Evolutionary conservation across 2,797 vertebrate species (phyloP).

Genomic region (Alectoris magna): DNA sequence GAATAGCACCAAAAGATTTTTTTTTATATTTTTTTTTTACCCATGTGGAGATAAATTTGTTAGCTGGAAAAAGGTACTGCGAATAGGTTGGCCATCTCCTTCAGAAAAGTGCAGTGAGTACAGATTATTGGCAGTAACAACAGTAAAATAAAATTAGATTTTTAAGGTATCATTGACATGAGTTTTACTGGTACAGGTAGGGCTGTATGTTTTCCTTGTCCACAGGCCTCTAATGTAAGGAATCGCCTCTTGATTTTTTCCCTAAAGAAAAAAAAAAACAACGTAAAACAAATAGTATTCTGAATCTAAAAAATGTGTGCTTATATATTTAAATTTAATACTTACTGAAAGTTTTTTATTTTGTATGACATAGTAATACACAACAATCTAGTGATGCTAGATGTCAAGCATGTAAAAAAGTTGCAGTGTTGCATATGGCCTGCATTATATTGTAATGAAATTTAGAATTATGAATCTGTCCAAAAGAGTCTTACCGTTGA

Average conservation of each 20-base stretch:
- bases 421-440: not conserved
- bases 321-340: not conserved
- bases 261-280: not conserved
- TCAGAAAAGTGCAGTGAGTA: not conserved
- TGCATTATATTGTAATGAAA: not conserved
- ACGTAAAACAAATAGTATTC: not conserved
- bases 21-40: not conserved
- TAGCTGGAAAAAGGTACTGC: not conserved
- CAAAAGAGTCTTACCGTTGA: not conserved
- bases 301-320: not conserved
- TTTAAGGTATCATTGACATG: not conserved
- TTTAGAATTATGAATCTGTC: not conserved
- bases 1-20: not conserved
- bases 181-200: not conserved
- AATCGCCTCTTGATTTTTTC: not conserved
- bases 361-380: not conserved
- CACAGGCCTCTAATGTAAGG: not conserved
- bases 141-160: not conserved
- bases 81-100: not conserved
- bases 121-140: not conserved
- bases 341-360: rapidly evolving
- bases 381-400: not conserved
- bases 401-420: not conserved
- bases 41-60: not conserved
- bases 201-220: not conserved